Base-by-base conservation (phyloP, 2,113 vertebrate species). In the Tyto alba region DNA sequence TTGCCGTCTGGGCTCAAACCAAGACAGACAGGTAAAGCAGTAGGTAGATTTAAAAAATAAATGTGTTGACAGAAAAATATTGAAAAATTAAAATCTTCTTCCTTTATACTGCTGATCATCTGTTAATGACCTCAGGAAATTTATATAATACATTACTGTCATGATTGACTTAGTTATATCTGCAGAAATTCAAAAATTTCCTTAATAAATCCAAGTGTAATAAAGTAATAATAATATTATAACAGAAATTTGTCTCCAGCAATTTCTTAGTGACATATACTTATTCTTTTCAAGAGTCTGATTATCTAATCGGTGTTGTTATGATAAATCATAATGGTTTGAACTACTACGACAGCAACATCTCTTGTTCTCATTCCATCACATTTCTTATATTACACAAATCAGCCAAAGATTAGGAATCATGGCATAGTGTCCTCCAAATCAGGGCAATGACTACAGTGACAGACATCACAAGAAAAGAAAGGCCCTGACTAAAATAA, bases 251-350 rank as follows among this genome's bases (percentile, higher is more conserved):
- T 83, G 10, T 86, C n/a, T 85, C 32, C 63, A 67, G 50, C 2
- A 6, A 66, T 77, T 90, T 79, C 78, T 85, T 91, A 73, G 9
- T 59, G 64, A 60, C 21, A 67, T 60, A 73, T 11, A 43, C 13
- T 85, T 91, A 73, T 11, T 47, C 11, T 85, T 91, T 86, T 94
- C 13, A 83, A 71, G 40, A 89, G 3, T 36, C 25, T 82, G 69
- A 83, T 95, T 89, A 75, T 88, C 80, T 94, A 94, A 91, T 95
- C 73, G 90, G 32, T 78, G 47, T 91, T 92, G 63, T 72, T 94
- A 62, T n/a, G 74, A 85, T 55, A 89, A 96, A 79, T 77, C 56
- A 38, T 52, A 79, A 41, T 18, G 8, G 16, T 75, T 92, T 40
- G 92, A 92, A 88, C 16, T 40, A 69, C 72, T 32, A 16, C 66